These are phyloP conservation scores for Saimiri boliviensis DNA, from an alignment of 2,113 vertebrate species.

Conservation along the genomic window DNA sequence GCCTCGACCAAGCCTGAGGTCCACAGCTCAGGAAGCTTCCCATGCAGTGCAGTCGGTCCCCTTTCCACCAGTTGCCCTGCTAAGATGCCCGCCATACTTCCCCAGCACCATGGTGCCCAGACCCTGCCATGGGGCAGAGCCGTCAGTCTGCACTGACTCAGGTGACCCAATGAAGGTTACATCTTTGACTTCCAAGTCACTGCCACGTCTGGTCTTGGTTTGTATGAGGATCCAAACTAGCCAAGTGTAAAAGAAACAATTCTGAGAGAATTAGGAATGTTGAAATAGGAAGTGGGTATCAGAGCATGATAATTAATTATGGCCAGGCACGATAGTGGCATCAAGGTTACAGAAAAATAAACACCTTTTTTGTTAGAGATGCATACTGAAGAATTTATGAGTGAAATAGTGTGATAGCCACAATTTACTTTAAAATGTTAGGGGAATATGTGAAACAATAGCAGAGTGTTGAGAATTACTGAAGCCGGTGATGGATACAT, in stretches of 20 bases:
- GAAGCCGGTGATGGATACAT: background rate
- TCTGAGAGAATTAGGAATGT: background rate
- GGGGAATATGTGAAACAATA: background rate
- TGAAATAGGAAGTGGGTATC: background rate
- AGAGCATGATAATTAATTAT: background rate
- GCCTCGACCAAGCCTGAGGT: background rate
- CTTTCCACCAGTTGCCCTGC: background rate
- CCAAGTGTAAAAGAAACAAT: background rate
- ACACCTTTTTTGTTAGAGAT: background rate
- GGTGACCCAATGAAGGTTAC: background rate
- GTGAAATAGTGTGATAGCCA: background rate
- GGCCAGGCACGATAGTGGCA: background rate
- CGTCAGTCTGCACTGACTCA: background rate
- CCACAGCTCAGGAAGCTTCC: background rate
- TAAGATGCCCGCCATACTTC: background rate
- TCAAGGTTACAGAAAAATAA: background rate
- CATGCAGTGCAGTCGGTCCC: accelerated
- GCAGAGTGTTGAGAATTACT: background rate
- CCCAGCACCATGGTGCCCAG: background rate
- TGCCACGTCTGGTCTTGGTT: background rate
- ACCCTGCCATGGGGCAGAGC: background rate
- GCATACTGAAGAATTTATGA: background rate
- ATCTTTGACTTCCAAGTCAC: background rate
- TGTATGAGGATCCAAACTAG: background rate
- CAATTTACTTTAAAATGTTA: background rate